Evolutionary conservation across 2,888 invertebrate genomes (phyloP).

Genomic region (Mesopsocus fuscifrons): DNA sequence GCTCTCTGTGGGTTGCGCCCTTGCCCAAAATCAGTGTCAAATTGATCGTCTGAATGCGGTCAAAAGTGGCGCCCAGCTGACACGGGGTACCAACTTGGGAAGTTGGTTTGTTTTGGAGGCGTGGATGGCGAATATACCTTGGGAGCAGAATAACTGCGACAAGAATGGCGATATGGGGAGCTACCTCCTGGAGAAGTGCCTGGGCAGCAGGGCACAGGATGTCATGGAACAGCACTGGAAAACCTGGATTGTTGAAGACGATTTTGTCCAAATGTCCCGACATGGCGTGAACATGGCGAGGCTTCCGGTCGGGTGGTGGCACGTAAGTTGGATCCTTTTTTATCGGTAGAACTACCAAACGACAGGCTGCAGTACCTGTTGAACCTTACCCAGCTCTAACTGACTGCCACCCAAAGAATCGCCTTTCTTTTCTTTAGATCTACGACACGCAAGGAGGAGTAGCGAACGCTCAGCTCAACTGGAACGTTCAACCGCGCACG

Average conservation of each 20-base stretch:
- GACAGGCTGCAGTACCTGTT: too few species aligned
- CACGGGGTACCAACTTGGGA: neutral
- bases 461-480: neutral
- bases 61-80: neutral
- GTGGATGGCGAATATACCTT: neutral
- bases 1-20: neutral
- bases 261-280: constrained; percentile 4
- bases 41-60: constrained; percentile 3
- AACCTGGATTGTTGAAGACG: constrained; percentile 1
- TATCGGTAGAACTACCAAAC: too few species aligned
- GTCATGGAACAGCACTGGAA: constrained; percentile 1
- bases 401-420: too few species aligned
- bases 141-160: constrained; percentile 1
- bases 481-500: neutral
- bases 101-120: constrained; percentile 2
- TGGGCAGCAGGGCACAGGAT: neutral
- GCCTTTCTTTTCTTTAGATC: constrained; percentile 1
- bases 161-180: neutral
- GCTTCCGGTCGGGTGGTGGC: constrained; percentile 5
- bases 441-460: constrained; percentile 1
- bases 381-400: too few species aligned
- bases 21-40: neutral
- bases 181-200: constrained; percentile 1
- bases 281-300: constrained; percentile 1
- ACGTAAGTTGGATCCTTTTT: neutral